phyloP scores from a whole-genome alignment of 2,888 invertebrate species.

The Argynnis bischoffii region DNA sequence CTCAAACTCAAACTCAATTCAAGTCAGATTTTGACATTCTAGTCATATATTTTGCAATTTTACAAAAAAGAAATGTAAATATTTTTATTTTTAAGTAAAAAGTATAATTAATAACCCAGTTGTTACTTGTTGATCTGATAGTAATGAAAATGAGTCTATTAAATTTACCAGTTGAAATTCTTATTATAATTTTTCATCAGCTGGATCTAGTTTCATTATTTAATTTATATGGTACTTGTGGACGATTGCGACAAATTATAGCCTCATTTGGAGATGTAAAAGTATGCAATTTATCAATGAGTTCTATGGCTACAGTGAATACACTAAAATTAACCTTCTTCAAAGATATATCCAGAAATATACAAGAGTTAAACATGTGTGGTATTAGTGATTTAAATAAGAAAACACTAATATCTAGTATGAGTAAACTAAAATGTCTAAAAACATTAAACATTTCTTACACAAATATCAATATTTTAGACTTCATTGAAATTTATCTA shows the following conservation, averaged over 20 bases:
- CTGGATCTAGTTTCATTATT: conserved; percentile 55
- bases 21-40: too few species aligned
- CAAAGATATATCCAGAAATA: conserved; percentile 52
- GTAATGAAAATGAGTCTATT: conserved; percentile 33
- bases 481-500: conserved; percentile 57
- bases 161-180: conserved; percentile 64
- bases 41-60: too few species aligned
- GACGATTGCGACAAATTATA: conserved; percentile 50
- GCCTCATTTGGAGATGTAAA: conserved; percentile 50
- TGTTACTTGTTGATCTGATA: too few species aligned
- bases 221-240: conserved; percentile 56
- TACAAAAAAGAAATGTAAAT: too few species aligned
- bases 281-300: conserved; percentile 55
- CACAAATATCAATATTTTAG: conserved; percentile 58
- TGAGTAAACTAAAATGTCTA: conserved; percentile 56
- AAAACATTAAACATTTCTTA: conserved; percentile 62
- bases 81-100: too few species aligned
- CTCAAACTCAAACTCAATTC: too few species aligned
- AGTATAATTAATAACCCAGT: too few species aligned
- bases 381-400: conserved; percentile 58
- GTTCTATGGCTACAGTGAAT: conserved; percentile 53
- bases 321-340: conserved; percentile 57
- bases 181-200: conserved; percentile 59
- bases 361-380: conserved; percentile 58
- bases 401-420: conserved; percentile 50